phyloP scores from a whole-genome alignment of 2,797 vertebrate species.

The Vespertilio murinus region DNA sequence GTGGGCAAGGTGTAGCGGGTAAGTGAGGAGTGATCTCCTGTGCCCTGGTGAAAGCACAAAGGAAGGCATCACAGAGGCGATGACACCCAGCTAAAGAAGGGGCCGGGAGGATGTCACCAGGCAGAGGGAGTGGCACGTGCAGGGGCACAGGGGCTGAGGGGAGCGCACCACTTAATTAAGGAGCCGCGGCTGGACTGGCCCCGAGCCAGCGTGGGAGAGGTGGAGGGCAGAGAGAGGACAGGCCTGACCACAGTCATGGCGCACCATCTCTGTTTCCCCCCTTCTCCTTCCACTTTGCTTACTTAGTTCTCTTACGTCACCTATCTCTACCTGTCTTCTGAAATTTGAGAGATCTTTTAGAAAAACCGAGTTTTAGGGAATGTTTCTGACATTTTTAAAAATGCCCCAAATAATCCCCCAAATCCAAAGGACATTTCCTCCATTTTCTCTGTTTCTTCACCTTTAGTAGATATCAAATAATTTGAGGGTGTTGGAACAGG shows the following conservation, averaged over 20 bases:
- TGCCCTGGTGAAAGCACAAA: background rate
- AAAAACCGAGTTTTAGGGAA: slow-evolving; percentile 12
- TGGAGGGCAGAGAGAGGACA: background rate
- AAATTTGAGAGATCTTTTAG: background rate
- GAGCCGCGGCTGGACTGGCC: background rate
- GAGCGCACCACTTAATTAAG: background rate
- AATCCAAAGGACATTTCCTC: background rate
- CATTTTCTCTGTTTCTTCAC: background rate
- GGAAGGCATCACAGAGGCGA: slow-evolving; percentile 8
- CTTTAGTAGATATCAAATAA: background rate
- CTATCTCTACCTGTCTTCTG: background rate
- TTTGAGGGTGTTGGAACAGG: background rate
- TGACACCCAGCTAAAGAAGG: background rate
- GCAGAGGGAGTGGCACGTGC: background rate
- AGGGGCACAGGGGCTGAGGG: background rate
- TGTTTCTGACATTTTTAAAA: background rate
- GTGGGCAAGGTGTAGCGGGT: background rate
- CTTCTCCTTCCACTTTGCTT: background rate
- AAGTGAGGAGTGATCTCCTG: background rate
- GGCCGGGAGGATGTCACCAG: background rate
- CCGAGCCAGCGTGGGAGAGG: rapidly evolving
- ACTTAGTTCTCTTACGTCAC: background rate
- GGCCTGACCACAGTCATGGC: rapidly evolving
- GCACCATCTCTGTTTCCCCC: background rate
- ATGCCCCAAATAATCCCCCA: background rate